Evolutionary conservation across 2,797 vertebrate species (phyloP).

Genomic region (Scarus forsteni): DNA sequence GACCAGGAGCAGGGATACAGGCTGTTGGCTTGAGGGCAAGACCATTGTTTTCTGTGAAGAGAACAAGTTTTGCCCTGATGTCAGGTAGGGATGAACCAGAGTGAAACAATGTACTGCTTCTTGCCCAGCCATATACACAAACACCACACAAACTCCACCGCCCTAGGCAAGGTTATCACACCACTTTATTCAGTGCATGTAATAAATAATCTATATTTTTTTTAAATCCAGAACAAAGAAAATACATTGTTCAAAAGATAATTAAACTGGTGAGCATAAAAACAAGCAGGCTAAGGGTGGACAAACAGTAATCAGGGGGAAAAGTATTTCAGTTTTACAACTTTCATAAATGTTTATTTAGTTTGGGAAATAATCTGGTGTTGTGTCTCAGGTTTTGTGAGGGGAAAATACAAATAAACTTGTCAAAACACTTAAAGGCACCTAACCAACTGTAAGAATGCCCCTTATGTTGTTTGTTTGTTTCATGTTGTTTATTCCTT

Average conservation of each 20-base stretch:
- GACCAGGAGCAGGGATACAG: conserved; percentile 19
- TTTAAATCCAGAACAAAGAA: conserved; percentile 4
- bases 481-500: too few species aligned
- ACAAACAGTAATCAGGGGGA: background rate
- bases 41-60: conserved; percentile 30
- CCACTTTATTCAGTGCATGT: background rate
- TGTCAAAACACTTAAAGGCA: too few species aligned
- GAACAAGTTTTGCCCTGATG: conserved; percentile 45
- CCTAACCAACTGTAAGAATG: too few species aligned
- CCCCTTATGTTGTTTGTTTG: too few species aligned
- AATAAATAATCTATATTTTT: conserved; percentile 9
- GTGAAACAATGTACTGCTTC: conserved; percentile 28
- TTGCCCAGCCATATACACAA: conserved; percentile 2
- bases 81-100: conserved; percentile 18
- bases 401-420: too few species aligned
- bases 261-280: background rate
- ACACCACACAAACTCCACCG: conserved; percentile 1
- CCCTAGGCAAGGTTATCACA: conserved; percentile 34
- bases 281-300: background rate
- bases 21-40: conserved; percentile 35
- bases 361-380: too few species aligned
- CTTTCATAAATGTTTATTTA: too few species aligned
- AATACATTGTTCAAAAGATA: background rate
- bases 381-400: too few species aligned
- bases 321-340: background rate